Conservation (phyloP, 2,888 invertebrate genomes). For the Parnassius smintheus region DNA sequence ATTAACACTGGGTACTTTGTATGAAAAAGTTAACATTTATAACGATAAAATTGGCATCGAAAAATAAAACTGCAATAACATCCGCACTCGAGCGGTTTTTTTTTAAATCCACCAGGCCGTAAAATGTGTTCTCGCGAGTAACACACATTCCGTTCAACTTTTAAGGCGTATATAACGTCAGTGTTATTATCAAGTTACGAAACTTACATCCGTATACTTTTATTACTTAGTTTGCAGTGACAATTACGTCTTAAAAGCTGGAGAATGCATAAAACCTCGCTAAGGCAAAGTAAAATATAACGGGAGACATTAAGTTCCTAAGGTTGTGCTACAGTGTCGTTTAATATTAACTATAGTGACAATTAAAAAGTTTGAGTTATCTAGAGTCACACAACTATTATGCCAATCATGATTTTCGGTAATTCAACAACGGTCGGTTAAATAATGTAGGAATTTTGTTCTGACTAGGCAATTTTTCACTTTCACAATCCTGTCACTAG, state of each 20-base stretch:
- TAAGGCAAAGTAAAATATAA: slow-evolving; percentile 30
- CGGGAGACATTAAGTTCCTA: slow-evolving; percentile 29
- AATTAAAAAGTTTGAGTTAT: slow-evolving; percentile 17
- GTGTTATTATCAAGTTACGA: not conserved
- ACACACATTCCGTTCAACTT: slow-evolving; percentile 33
- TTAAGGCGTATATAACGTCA: slow-evolving; percentile 27
- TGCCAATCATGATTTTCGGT: slow-evolving; percentile 21
- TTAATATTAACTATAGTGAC: slow-evolving; percentile 34
- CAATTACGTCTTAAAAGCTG: slow-evolving; percentile 41
- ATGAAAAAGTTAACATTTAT: not conserved
- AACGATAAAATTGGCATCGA: not conserved
- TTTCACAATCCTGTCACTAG: slow-evolving; percentile 26
- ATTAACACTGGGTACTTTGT: no score
- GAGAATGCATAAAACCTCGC: slow-evolving; percentile 20
- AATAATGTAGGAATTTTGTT: slow-evolving; percentile 5
- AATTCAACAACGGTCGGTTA: not conserved
- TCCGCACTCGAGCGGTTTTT: slow-evolving; percentile 52
- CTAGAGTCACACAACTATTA: slow-evolving; percentile 18
- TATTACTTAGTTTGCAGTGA: not conserved
- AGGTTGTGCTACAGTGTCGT: slow-evolving; percentile 20
- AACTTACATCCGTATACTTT: slow-evolving; percentile 11
- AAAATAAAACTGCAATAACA: slow-evolving; percentile 35
- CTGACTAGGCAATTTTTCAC: slow-evolving; percentile 1
- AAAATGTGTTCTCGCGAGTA: slow-evolving; percentile 36
- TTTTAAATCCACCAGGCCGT: slow-evolving; percentile 40